These are phyloP conservation scores for Sprattus sprattus DNA, from an alignment of 2,113 vertebrate genomes.

Conservation along the genomic window DNA sequence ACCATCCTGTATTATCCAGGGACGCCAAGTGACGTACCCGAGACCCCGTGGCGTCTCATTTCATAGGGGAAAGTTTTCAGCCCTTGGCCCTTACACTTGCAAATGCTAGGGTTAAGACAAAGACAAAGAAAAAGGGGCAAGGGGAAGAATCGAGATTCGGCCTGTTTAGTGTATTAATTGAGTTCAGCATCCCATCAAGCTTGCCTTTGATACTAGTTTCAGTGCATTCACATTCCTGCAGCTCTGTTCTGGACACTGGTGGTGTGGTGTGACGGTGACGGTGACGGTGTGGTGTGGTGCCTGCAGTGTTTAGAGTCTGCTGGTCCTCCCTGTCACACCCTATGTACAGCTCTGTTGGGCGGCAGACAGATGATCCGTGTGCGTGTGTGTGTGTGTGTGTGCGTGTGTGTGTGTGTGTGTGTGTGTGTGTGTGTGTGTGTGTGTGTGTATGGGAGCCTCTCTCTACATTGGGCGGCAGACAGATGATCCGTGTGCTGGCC, in stretches of 20 bases:
- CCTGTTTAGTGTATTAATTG: not conserved
- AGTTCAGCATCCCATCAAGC: not conserved
- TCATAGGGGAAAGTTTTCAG: too few species aligned
- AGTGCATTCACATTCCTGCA: not conserved
- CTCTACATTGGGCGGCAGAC: constrained; percentile 60
- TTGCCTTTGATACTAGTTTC: not conserved
- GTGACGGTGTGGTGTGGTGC: not conserved
- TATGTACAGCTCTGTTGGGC: constrained; percentile 25
- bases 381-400: too few species aligned
- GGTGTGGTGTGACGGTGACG: too few species aligned
- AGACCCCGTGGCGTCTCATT: too few species aligned
- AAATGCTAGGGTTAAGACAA: too few species aligned
- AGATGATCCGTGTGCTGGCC: constrained; percentile 68
- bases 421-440: too few species aligned
- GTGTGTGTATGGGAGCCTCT: constrained; percentile 53
- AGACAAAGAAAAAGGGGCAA: too few species aligned
- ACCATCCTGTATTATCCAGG: too few species aligned
- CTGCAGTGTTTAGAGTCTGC: not conserved
- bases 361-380: constrained; percentile 66
- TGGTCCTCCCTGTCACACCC: not conserved
- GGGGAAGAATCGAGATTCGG: too few species aligned
- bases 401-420: too few species aligned
- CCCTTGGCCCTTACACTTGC: too few species aligned
- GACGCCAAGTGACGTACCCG: too few species aligned
- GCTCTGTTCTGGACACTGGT: not conserved